Base-by-base conservation (phyloP, 1,140 invertebrate species). In the Heliconius himera region DNA sequence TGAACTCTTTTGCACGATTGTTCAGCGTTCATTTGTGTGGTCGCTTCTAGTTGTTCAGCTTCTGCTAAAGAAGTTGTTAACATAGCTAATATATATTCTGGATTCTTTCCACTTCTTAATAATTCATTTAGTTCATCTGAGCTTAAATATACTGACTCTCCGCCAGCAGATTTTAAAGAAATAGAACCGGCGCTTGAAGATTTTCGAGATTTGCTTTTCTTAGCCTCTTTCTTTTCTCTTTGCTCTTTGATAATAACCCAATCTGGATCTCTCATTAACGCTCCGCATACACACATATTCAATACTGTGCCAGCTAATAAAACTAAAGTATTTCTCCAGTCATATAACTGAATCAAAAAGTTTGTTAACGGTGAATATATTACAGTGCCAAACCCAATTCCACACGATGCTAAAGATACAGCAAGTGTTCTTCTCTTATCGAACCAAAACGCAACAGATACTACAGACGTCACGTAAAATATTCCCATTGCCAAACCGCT, bases 401-500 rank as follows among this genome's bases (percentile, higher is more conserved):
- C 91, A 77, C 91, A 92, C 1, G 92, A 91, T 20, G 93, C 93
- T 70, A 94, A 75, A 36, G 93, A 94, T 3, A 98, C 98, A 8
- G 99, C 99, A 70, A 99, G 94, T 20, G 97, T 98, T 51, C 98
- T 95, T 88, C 96, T 97, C 83, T 98, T 97, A 83, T 99, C 98
- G 86, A 99, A 99, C 96, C 99, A 99, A 90, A 98, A 99, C 6
- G 98, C 98, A 70, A 99, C 98, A n/a, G 96, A 96, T 1, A 99
- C 98, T 11, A 98, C 97, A 2, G 97, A 97, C 2, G 98, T 98
- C 2, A 99, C 98, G 88, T 98, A 98, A 76, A 97, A 97, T 51
- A 98, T 95, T 5, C 98, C 97, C 91, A 99, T 95, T 1, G 98
- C 98, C 46, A 98, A 93, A 3, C 98, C 98, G 22, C 97, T 96